phyloP scores from a whole-genome alignment of 2,888 invertebrate species.

The Entomobrya multifasciata region DNA sequence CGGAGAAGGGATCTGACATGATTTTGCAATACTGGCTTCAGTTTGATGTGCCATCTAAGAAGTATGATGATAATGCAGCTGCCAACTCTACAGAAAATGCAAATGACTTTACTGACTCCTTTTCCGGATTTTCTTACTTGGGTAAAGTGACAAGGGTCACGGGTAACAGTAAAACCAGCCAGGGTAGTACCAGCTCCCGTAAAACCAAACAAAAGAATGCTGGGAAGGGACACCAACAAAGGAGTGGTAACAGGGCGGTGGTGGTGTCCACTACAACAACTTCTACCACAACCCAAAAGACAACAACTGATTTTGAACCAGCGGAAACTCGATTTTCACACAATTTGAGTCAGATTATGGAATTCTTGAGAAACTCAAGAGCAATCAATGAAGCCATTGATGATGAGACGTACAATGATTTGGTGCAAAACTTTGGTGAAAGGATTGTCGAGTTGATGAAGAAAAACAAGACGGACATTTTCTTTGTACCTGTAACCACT shows the following conservation, averaged over 20 bases:
- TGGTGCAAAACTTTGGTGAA: slow-evolving; percentile 62
- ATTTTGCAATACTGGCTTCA: slow-evolving; percentile 66
- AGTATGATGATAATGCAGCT: background rate
- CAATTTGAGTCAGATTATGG: slow-evolving; percentile 60
- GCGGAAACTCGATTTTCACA: slow-evolving; percentile 63
- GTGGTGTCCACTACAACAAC: background rate
- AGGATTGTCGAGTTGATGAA: slow-evolving; percentile 59
- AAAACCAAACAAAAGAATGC: slow-evolving; percentile 8
- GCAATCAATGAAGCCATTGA: slow-evolving; percentile 60
- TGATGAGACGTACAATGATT: slow-evolving; percentile 61
- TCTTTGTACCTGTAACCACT: slow-evolving; percentile 53
- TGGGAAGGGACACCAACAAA: no score
- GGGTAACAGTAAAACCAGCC: background rate
- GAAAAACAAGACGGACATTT: slow-evolving; percentile 64
- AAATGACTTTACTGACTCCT: slow-evolving; percentile 46
- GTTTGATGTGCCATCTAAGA: slow-evolving; percentile 59
- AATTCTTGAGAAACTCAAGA: slow-evolving; percentile 59
- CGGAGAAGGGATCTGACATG: slow-evolving; percentile 63
- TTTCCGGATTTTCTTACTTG: slow-evolving; percentile 50
- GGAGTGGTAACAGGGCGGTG: background rate
- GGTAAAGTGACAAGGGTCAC: slow-evolving; percentile 43
- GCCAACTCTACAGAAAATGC: background rate
- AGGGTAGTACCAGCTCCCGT: background rate
- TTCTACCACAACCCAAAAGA: slow-evolving; percentile 1
- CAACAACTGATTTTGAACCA: slow-evolving; percentile 39